Evolutionary conservation across 2,113 vertebrate genomes (phyloP).

Genomic region (Gobius niger): DNA sequence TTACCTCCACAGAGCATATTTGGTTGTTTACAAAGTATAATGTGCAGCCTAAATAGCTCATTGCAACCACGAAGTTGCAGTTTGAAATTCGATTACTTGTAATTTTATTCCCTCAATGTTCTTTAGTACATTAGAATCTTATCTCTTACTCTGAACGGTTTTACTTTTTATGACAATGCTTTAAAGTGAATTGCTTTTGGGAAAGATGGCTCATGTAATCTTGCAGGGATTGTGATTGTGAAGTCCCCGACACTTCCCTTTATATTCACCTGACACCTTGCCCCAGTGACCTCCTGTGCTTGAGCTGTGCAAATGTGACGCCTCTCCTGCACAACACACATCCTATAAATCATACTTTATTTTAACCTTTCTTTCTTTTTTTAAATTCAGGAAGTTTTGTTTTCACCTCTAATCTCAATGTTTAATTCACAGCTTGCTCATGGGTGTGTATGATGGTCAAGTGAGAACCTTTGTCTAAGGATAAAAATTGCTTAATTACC

Average conservation of each 20-base stretch:
- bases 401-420: conserved; percentile 6
- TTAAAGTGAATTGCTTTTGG: conserved; percentile 52
- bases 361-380: conserved; percentile 1
- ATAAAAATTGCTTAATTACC: neutral
- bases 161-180: no score
- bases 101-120: neutral
- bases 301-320: conserved; percentile 2
- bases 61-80: no score
- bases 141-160: neutral
- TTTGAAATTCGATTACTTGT: no score
- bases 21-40: no score
- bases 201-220: conserved; percentile 43
- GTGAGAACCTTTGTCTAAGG: neutral
- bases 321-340: neutral
- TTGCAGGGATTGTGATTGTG: conserved; percentile 21
- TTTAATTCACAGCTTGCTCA: conserved; percentile 8
- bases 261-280: neutral
- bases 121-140: neutral
- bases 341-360: neutral
- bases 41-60: no score
- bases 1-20: no score
- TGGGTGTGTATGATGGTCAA: neutral
- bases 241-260: conserved; percentile 3
- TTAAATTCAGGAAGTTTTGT: conserved; percentile 16
- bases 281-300: conserved; percentile 14